Evolutionary conservation across 2,113 vertebrate genomes (phyloP), one percentile per base, ranked within the genome.

Genomic region (Zeus faber): DNA sequence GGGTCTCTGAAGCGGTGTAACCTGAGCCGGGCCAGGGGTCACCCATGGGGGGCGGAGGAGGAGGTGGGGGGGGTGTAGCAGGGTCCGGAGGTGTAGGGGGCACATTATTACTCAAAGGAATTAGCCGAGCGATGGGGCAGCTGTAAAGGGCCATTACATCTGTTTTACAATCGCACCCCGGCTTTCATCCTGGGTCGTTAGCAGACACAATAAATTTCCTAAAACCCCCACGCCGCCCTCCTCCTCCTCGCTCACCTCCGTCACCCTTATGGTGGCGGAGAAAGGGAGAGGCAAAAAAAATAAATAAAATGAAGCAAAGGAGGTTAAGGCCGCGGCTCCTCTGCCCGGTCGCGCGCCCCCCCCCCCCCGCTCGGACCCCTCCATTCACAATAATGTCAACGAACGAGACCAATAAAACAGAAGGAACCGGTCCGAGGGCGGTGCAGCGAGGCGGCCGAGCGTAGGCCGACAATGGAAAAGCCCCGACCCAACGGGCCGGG

Each of bases 131-230:
- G 75, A 83, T 87, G 80, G 81, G 84, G 81, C 82, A 88, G 87
- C 84, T 89, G 83, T 88, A 84, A 85, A 81, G 81, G 84, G 81
- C 83, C 79, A 89, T 88, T 89, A 90, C 86, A 91, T 86, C 84
- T 87, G 82, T 86, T 89, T 89, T 85, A 88, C 85, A 86, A 89
- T 85, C 80, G 84, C 82, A 61, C 78, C 68, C 62, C 45, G 72
- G 74, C 86, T 88, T 91, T 90, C 87, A 89, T 88, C 82, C 85
- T 53, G 59, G 55, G 80, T 78, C 73, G 79, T 89, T 88, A 88
- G 84, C 80, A 72, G 79, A 87, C 81, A 88, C 80, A 91, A 85
- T 86, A 86, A 87, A 88, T 86, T 81, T 77, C 71, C 70, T 68
- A 64, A n/a, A n/a, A n/a, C n/a, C n/a, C n/a, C n/a, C n/a, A n/a